Percentiles rank a stretch among this genome's conserved stretches.
Evolutionary conservation across 2,797 vertebrate genomes (phyloP).

Genomic region (Gallinago solitaria): DNA sequence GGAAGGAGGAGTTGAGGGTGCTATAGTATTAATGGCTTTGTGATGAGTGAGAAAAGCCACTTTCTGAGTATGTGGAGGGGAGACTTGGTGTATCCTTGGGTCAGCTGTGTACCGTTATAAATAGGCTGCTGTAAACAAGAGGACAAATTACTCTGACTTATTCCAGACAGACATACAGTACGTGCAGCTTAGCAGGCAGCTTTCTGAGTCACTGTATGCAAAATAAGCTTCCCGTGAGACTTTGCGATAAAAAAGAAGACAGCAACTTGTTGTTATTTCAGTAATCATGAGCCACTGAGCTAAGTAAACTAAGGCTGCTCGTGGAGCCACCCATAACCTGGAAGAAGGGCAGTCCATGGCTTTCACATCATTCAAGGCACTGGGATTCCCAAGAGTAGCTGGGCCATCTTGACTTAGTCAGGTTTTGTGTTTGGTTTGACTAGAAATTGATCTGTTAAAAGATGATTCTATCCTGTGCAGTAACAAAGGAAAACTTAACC

Average conservation of each 20-base stretch:
- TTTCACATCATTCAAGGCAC: not conserved
- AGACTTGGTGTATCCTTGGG: constrained; percentile 12
- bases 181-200: constrained; percentile 72
- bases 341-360: not conserved
- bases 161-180: constrained; percentile 68
- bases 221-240: constrained; percentile 64
- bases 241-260: constrained; percentile 51
- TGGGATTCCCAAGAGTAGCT: not conserved
- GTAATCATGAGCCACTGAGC: not conserved
- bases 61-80: constrained; percentile 27
- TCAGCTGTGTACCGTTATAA: constrained; percentile 52
- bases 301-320: constrained; percentile 9
- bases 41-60: constrained; percentile 31
- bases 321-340: not conserved
- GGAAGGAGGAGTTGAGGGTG: not conserved
- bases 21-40: not conserved
- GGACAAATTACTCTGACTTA: constrained; percentile 66
- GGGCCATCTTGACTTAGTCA: not conserved
- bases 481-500: not conserved
- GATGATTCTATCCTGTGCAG: not conserved
- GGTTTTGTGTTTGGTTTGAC: not conserved
- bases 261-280: constrained; percentile 58
- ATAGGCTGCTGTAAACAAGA: constrained; percentile 69
- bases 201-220: constrained; percentile 73
- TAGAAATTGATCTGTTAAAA: not conserved